Evolutionary conservation across 2,113 vertebrate species (phyloP).

Genomic region (Limanda limanda): DNA sequence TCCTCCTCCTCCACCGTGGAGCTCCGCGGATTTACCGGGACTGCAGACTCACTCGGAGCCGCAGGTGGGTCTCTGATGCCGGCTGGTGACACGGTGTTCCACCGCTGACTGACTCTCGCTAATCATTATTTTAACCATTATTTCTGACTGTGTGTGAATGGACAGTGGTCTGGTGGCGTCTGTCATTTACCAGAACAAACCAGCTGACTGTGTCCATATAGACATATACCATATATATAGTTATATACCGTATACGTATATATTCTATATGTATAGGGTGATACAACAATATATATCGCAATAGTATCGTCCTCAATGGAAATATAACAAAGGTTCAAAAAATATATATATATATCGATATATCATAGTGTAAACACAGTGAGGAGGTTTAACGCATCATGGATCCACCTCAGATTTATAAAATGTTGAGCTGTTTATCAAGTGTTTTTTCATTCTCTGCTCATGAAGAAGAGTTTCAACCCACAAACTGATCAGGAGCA

Average conservation of each 20-base stretch:
- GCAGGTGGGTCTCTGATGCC: constrained; percentile 53
- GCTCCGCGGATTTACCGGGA: not conserved
- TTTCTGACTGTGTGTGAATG: not conserved
- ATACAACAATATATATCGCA: too few species aligned
- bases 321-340: too few species aligned
- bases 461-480: too few species aligned
- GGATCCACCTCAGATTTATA: too few species aligned
- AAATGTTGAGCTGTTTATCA: too few species aligned
- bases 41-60: not conserved
- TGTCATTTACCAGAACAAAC: not conserved
- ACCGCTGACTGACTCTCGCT: not conserved
- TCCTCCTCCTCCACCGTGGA: not conserved
- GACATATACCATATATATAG: not conserved
- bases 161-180: constrained; percentile 7
- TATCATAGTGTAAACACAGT: too few species aligned
- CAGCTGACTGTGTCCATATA: not conserved
- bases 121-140: not conserved
- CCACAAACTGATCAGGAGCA: too few species aligned
- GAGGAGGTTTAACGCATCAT: too few species aligned
- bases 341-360: too few species aligned
- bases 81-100: not conserved
- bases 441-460: too few species aligned
- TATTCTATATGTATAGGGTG: not conserved
- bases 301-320: too few species aligned
- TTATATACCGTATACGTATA: too few species aligned